Evolutionary conservation across 2,113 vertebrate species (phyloP).

Genomic region (Hiodon tergisus): DNA sequence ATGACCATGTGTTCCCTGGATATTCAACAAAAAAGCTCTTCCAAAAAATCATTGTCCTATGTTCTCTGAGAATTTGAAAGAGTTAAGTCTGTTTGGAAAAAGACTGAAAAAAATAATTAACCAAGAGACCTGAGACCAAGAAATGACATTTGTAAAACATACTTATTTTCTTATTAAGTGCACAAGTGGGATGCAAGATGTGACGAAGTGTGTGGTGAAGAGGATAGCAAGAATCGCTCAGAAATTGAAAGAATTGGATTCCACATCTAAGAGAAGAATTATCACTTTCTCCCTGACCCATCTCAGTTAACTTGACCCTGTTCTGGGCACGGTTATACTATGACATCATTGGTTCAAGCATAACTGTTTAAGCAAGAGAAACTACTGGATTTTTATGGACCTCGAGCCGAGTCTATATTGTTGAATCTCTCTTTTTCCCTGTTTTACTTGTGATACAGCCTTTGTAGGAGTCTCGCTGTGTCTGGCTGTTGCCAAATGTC

Average conservation of each 20-base stretch:
- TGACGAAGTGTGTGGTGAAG: background rate
- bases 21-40: too few species aligned
- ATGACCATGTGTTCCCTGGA: too few species aligned
- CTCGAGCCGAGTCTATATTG: constrained; percentile 27
- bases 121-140: too few species aligned
- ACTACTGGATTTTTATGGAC: background rate
- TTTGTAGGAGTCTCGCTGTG: constrained; percentile 53
- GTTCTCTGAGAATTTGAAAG: too few species aligned
- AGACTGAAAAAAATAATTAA: too few species aligned
- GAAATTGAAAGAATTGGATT: background rate
- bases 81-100: too few species aligned
- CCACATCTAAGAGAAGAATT: background rate
- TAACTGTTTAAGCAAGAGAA: background rate
- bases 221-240: background rate
- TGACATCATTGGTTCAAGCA: background rate
- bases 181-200: too few species aligned
- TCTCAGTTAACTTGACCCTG: background rate
- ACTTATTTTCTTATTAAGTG: too few species aligned
- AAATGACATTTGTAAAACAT: too few species aligned
- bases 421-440: constrained; percentile 30
- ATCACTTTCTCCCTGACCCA: background rate
- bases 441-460: constrained; percentile 37
- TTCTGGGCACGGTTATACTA: background rate
- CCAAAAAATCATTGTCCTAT: too few species aligned
- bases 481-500: constrained; percentile 81